These are phyloP conservation scores for Poeciliopsis presidionis DNA, from an alignment of 2,797 vertebrate species.

Conservation along the genomic window DNA sequence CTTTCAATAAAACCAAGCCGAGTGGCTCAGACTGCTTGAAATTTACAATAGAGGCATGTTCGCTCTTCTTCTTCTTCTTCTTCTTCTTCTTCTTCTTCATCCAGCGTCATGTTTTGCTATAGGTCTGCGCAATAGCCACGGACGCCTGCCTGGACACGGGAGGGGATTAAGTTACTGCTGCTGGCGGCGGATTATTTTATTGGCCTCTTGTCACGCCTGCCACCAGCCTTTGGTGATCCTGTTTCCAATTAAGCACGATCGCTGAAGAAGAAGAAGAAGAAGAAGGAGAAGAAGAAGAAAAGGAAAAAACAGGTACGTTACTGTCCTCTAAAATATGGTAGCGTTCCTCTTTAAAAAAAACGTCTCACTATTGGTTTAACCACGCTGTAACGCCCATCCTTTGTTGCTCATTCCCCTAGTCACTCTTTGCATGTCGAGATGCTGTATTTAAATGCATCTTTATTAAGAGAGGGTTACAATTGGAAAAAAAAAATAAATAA, in stretches of 20 bases:
- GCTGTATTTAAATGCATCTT: background rate
- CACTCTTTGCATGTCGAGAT: conserved; percentile 14
- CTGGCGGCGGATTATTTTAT: conserved; percentile 76
- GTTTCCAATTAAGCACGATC: conserved; percentile 52
- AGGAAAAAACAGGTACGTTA: conserved; percentile 65
- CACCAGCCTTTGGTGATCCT: conserved; percentile 48
- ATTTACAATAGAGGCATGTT: background rate
- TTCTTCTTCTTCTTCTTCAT: background rate
- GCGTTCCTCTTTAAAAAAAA: background rate
- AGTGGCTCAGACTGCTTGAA: background rate
- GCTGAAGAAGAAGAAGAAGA: background rate
- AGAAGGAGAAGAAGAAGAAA: background rate
- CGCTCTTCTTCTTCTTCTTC: background rate
- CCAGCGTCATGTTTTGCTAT: conserved; percentile 40
- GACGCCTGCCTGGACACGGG: conserved; percentile 60
- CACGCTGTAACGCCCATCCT: conserved; percentile 13
- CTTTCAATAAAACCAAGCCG: conserved; percentile 20
- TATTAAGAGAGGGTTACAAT: conserved; percentile 25
- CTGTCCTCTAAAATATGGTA: conserved; percentile 2
- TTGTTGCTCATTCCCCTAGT: conserved; percentile 36
- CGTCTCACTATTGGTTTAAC: conserved; percentile 10
- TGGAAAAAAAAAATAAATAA: background rate
- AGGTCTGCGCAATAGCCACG: conserved; percentile 58
- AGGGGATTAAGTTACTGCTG: conserved; percentile 81
- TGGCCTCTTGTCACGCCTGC: conserved; percentile 68